Evolutionary conservation across 2,113 vertebrate species (phyloP).

Genomic region (Struthidea cinerea): DNA sequence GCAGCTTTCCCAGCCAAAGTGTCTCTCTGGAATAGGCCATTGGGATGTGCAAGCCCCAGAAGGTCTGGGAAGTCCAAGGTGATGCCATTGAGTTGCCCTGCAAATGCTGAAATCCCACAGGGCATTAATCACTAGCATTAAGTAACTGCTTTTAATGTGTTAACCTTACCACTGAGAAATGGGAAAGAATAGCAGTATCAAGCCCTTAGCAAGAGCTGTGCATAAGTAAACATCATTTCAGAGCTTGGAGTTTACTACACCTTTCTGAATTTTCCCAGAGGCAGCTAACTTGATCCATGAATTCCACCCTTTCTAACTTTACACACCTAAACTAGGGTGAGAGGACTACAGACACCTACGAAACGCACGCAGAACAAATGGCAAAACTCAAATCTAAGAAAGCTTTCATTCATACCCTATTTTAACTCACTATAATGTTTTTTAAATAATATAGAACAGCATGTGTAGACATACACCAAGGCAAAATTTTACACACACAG

Average conservation of each 20-base stretch:
- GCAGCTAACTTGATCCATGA: background rate
- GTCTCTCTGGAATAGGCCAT: fast-evolving
- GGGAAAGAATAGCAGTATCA: background rate
- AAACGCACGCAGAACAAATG: fast-evolving
- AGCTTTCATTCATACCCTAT: background rate
- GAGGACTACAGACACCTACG: background rate
- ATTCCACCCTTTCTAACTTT: background rate
- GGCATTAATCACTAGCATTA: background rate
- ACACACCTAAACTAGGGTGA: background rate
- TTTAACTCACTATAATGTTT: background rate
- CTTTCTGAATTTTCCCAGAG: background rate
- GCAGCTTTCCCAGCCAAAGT: background rate
- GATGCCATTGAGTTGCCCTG: background rate
- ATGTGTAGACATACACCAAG: background rate
- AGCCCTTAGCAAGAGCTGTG: background rate
- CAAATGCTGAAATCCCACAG: background rate
- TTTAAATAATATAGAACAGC: background rate
- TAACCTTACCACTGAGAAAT: background rate
- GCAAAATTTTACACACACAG: background rate
- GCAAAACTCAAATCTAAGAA: background rate
- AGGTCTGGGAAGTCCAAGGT: background rate
- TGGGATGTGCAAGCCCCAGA: background rate
- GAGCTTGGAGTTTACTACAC: background rate
- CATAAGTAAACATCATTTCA: background rate
- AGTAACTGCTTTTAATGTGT: background rate